A percentile compares a stretch with the other conserved stretches of the same genome.
These are phyloP conservation scores for Columba janthina DNA, from an alignment of 2,113 vertebrate species.

Conservation along the genomic window DNA sequence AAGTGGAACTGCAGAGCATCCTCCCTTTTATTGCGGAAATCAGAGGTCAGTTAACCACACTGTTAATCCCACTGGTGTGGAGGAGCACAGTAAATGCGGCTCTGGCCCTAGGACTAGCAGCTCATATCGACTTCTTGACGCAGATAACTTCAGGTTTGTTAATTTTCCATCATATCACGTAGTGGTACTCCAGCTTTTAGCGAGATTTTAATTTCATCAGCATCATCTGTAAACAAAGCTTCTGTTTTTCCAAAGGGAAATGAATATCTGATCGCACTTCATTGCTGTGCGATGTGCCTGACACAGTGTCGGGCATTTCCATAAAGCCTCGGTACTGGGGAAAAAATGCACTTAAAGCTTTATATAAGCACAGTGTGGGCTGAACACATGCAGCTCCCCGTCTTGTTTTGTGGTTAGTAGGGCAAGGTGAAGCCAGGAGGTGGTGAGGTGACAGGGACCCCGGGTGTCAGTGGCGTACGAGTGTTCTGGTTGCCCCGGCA, in stretches of 20 bases:
- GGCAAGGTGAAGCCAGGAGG: neutral
- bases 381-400: neutral
- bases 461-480: neutral
- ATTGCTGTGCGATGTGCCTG: neutral
- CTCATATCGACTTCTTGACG: neutral
- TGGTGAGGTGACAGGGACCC: neutral
- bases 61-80: neutral
- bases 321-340: neutral
- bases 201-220: neutral
- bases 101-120: neutral
- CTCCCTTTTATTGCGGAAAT: neutral
- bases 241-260: neutral
- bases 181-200: neutral
- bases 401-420: neutral
- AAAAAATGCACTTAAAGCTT: neutral
- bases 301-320: neutral
- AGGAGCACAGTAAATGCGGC: neutral
- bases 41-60: neutral
- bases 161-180: neutral
- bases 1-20: neutral
- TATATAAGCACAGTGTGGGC: neutral
- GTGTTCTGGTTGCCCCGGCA: neutral
- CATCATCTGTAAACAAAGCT: neutral
- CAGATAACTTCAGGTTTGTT: neutral
- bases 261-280: neutral